Evolutionary conservation across 2,888 invertebrate genomes (phyloP).

Genomic region (Atherix ibis): DNA sequence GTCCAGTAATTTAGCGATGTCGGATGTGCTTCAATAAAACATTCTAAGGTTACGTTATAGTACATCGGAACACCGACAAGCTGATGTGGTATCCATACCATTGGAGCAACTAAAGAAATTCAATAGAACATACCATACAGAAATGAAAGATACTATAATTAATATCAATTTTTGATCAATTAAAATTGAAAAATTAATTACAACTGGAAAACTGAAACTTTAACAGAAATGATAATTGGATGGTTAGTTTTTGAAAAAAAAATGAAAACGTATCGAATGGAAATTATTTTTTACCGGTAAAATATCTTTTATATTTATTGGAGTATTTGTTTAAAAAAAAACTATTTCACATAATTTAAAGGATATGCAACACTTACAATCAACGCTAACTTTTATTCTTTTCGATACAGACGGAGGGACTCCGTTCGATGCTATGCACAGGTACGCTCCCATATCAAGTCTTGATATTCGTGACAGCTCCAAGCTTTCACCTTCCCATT

Average conservation of each 20-base stretch:
- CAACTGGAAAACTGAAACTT: not conserved
- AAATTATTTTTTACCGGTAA: no score
- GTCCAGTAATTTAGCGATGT: slow-evolving; percentile 86
- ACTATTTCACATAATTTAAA: no score
- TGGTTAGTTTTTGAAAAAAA: no score
- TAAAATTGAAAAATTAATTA: not conserved
- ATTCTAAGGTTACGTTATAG: slow-evolving; percentile 71
- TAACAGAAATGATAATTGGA: no score
- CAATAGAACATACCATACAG: no score
- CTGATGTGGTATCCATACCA: slow-evolving; percentile 85
- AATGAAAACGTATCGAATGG: no score
- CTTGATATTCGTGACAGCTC: slow-evolving; percentile 73
- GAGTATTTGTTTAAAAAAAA: no score
- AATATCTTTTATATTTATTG: no score
- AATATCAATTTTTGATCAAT: slow-evolving; percentile 3
- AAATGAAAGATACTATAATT: no score
- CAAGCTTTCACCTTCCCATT: slow-evolving; percentile 71
- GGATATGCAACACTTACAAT: slow-evolving; percentile 80
- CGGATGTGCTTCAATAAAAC: slow-evolving; percentile 81
- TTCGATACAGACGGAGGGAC: slow-evolving; percentile 83
- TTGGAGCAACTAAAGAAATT: slow-evolving; percentile 71
- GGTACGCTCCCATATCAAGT: slow-evolving; percentile 79
- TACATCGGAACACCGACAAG: slow-evolving; percentile 71
- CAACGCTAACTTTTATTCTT: slow-evolving; percentile 82
- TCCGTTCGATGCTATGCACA: slow-evolving; percentile 73